phyloP scores from a whole-genome alignment of 2,113 vertebrate genomes.

The Pimephales promelas region DNA sequence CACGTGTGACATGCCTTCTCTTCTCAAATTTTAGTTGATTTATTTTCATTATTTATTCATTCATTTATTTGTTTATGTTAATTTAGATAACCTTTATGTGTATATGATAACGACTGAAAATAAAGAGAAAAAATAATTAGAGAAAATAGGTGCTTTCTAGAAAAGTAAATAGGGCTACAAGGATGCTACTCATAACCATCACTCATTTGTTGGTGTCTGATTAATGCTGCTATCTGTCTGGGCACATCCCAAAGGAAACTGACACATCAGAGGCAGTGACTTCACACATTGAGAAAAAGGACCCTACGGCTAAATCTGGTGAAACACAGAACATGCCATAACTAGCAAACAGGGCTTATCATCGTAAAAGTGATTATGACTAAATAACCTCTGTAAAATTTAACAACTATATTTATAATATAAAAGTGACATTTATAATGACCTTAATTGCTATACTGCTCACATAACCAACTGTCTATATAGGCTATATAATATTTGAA shows the following conservation, averaged over 20 bases:
- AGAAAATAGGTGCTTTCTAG: constrained; percentile 32
- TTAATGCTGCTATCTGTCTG: constrained; percentile 32
- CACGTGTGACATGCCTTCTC: too few species aligned
- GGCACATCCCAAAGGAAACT: constrained; percentile 37
- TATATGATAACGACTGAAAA: background rate
- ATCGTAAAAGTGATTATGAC: background rate
- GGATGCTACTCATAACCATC: constrained; percentile 45
- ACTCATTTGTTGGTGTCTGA: constrained; percentile 41
- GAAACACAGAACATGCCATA: background rate
- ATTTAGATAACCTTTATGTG: background rate
- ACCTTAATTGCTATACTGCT: background rate
- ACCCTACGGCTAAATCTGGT: background rate
- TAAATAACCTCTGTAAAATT: background rate
- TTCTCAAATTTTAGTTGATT: too few species aligned
- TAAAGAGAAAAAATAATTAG: background rate
- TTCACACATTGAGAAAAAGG: background rate
- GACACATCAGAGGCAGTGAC: background rate
- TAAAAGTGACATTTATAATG: background rate
- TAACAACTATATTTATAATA: background rate
- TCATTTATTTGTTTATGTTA: too few species aligned
- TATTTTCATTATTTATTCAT: too few species aligned
- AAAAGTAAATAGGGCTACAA: constrained; percentile 34
- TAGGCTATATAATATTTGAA: background rate
- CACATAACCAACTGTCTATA: background rate
- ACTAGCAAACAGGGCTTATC: constrained; percentile 5